Base-by-base conservation (phyloP, 2,888 invertebrate genomes). In the Melitaea athalia region DNA sequence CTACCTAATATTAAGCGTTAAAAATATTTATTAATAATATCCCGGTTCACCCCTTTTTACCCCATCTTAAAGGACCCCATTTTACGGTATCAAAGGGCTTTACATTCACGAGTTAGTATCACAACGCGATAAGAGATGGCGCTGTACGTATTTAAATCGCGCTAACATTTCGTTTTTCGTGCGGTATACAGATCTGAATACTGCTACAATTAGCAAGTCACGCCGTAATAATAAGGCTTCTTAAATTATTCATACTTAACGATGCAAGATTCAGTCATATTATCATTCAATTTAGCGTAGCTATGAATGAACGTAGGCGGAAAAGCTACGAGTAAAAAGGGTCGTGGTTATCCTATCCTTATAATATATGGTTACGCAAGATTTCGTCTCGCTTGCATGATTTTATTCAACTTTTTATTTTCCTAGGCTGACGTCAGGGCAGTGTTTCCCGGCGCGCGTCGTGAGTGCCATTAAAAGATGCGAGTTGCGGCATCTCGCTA, bases 391-490 rank as follows among this genome's bases (percentile, higher is more conserved):
- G 57, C 38, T 11, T 7, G 33, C 6, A 55, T 8, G 33, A n/a
- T 38, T 57, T 42, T 57, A 38, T 57, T 42, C 38, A n/a, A 57
- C 38, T 11, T n/a, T 55, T 55, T 57, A 17, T 57, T 38, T 11
- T 57, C 15, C 57, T 7, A n/a, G 57, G 38, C 33, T 55, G 55
- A 55, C 55, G 55, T 55, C 57, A 57, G 42, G 42, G 42, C 11
- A 5, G 42, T 57, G 57, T 42, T 57, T 57, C 57, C 42, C 57
- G 57, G 15, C 10, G 15, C 42, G 57, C 42, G 24, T 11, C 47
- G 47, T 60, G 60, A 60, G 24, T 8, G 47, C 15, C 38, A 60
- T 60, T 31, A 47, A 11, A 57, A 42, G n/a, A 24, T 24, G 14
- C 45, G n/a, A 14, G 60, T 60, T 60, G n/a, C 42, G 3, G 47